phyloP scores from a whole-genome alignment of 2,797 vertebrate species.

The Buceros bicornis region DNA sequence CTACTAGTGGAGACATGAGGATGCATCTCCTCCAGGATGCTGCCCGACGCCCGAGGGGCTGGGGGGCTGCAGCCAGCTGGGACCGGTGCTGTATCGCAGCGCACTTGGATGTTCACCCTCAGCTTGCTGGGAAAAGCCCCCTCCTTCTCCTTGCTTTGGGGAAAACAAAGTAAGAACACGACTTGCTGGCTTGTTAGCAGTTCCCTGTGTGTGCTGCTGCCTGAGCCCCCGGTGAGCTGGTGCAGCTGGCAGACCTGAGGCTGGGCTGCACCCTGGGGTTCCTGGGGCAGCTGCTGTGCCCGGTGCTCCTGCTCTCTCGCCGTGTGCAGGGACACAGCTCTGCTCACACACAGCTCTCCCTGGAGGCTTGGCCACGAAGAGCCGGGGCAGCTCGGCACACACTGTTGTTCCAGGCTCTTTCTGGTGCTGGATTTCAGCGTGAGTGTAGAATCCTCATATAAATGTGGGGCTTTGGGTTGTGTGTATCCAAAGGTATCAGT shows the following conservation, averaged over 20 bases:
- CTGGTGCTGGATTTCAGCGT: neutral
- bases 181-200: neutral
- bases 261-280: neutral
- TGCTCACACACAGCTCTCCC: neutral
- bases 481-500: neutral
- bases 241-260: neutral
- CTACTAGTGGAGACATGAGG: neutral
- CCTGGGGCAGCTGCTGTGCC: neutral
- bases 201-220: neutral
- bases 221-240: neutral
- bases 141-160: neutral
- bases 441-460: neutral
- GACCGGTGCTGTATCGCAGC: neutral
- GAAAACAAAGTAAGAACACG: neutral
- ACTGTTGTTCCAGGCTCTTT: neutral
- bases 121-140: neutral
- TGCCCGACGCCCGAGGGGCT: neutral
- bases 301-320: neutral
- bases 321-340: too few relatives aligned
- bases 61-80: neutral
- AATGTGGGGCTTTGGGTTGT: neutral
- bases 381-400: rapidly evolving
- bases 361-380: neutral
- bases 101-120: rapidly evolving
- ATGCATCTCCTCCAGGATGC: neutral